Conservation (phyloP, 2,797 vertebrate genomes). For the Heterohyrax brucei region DNA sequence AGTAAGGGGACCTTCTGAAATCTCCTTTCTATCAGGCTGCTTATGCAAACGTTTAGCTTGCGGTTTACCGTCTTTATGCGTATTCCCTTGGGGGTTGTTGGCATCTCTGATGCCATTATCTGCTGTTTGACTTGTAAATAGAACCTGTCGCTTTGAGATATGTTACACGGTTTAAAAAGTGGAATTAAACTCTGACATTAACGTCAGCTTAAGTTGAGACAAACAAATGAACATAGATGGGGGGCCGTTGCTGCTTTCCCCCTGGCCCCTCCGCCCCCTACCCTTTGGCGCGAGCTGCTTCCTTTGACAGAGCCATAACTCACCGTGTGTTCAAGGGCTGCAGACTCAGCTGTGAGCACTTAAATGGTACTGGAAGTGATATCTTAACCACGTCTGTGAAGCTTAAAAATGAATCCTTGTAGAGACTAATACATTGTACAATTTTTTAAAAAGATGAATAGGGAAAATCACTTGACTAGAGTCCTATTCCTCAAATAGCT, state of each 20-base stretch:
- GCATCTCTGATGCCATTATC: slow-evolving; percentile 78
- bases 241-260: neutral
- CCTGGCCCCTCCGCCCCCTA: neutral
- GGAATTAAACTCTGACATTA: slow-evolving; percentile 80
- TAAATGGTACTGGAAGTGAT: slow-evolving; percentile 78
- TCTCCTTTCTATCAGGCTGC: slow-evolving; percentile 69
- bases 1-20: slow-evolving; percentile 32
- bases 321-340: slow-evolving; percentile 73
- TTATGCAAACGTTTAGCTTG: slow-evolving; percentile 53
- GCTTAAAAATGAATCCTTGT: slow-evolving; percentile 83
- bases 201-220: slow-evolving; percentile 73
- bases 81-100: slow-evolving; percentile 73
- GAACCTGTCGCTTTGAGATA: slow-evolving; percentile 81
- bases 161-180: slow-evolving; percentile 75
- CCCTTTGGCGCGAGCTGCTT: slow-evolving; percentile 33
- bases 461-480: slow-evolving; percentile 75
- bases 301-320: slow-evolving; percentile 64
- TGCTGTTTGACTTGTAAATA: slow-evolving; percentile 83
- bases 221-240: slow-evolving; percentile 78
- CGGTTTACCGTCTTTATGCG: neutral
- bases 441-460: slow-evolving; percentile 83
- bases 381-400: slow-evolving; percentile 78
- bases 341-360: slow-evolving; percentile 44
- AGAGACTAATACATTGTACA: slow-evolving; percentile 69
- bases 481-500: slow-evolving; percentile 66